Base-by-base conservation (phyloP, 2,888 invertebrate species). In the Bugula neritina region DNA sequence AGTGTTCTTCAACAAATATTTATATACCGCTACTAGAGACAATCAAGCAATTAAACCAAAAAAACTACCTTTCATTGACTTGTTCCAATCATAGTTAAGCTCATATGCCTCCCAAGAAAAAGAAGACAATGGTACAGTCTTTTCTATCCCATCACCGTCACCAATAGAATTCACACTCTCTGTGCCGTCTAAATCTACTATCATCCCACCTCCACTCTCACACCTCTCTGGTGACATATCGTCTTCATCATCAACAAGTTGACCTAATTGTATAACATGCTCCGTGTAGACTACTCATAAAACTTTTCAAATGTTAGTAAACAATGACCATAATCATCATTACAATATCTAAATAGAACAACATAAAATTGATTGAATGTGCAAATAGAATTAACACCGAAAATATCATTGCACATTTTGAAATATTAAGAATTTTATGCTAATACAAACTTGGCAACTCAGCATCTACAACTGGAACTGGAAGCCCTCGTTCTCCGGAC, bases 91-190 rank as follows among this genome's bases (percentile, higher is more conserved):
- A 10, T 21, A 54, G 52, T 25, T 43, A 13, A 54, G 54, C 52
- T 70, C 70, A 29, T 70, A 70, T 25, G 70, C 52, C 70, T 70
- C 70, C 70, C 70, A 70, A 27, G 63, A 27, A 5, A 63, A 31
- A 34, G 63, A 25, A 2, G 63, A 63, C 31, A 63, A n/a, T 25
- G 63, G 31, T 10, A 63, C 34, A 31, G 63, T 31, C 31, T 27
- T 27, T 3, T 63, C 63, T 2, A 63, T 25, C 10, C 17, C 34
- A 34, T 63, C 63, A 25, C 17, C 43, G 17, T 43, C 43, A 10
- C 13, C 31, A 10, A 31, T 13, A 13, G 63, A 31, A 13, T 10
- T 5, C 27, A 5, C 29, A 2, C 10, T 2, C 34, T 34, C 63
- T n/a, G n/a, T n/a, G n/a, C n/a, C n/a, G 43, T 43, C 43, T 17